A percentile compares a stretch with the other conserved stretches of the same genome.
Conservation (phyloP, 2,113 vertebrate species). For the Amblyopsis rosae region DNA sequence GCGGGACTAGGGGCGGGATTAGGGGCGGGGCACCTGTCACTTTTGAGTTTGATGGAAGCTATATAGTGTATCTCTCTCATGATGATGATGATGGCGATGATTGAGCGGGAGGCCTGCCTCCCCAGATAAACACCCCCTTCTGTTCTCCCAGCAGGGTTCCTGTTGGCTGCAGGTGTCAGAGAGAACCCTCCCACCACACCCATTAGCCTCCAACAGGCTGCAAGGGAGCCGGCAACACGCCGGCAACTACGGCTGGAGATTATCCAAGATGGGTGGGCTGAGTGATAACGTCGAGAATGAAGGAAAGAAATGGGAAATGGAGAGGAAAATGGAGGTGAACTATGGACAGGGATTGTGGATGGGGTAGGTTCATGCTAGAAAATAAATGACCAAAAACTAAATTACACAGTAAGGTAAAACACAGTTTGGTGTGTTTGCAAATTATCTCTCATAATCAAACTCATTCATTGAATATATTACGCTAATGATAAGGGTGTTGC, state of each 20-base stretch:
- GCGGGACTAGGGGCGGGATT: too few relatives aligned
- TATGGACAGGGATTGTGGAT: neutral
- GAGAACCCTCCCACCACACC: conserved; percentile 54
- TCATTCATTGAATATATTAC: neutral
- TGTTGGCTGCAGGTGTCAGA: conserved; percentile 67
- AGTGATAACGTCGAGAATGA: conserved; percentile 1
- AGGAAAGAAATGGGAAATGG: conserved; percentile 16
- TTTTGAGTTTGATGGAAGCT: too few relatives aligned
- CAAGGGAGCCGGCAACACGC: conserved; percentile 44
- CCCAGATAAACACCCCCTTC: conserved; percentile 74
- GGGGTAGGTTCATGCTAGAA: neutral
- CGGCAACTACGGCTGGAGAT: conserved; percentile 47
- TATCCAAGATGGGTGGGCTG: conserved; percentile 21
- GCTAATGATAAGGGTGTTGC: neutral
- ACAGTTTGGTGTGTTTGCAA: neutral
- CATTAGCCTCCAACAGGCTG: conserved; percentile 46
- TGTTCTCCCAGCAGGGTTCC: conserved; percentile 57
- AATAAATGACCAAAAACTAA: neutral
- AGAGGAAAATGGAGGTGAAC: neutral
- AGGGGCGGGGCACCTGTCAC: too few relatives aligned
- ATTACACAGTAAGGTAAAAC: neutral
- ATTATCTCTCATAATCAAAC: neutral
- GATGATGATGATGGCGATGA: conserved; percentile 31
- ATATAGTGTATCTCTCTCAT: too few relatives aligned
- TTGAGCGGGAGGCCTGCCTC: conserved; percentile 68